phyloP scores from a whole-genome alignment of 2,888 invertebrate species.

The Limnephilus marmoratus region DNA sequence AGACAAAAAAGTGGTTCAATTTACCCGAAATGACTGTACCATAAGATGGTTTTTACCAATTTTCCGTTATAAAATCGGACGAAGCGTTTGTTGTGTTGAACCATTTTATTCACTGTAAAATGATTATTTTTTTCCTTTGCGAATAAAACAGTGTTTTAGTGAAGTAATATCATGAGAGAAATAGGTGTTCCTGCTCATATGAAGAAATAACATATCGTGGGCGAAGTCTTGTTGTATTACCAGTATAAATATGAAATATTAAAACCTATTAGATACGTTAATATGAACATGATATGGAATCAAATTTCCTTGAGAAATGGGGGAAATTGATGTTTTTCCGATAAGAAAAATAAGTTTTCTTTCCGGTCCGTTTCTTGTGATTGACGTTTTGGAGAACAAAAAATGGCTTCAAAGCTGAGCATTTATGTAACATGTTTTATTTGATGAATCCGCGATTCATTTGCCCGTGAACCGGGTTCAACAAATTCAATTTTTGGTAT shows the following conservation, averaged over 20 bases:
- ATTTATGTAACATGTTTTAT: not conserved
- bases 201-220: not conserved
- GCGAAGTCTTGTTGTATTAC: not conserved
- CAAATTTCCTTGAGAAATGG: not conserved
- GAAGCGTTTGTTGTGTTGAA: too few species aligned
- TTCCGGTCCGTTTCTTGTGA: not conserved
- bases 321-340: not conserved
- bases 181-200: not conserved
- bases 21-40: too few species aligned
- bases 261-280: not conserved
- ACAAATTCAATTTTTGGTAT: not conserved
- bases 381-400: not conserved
- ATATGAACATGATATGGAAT: not conserved
- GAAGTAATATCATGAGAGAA: not conserved
- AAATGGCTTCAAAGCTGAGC: not conserved
- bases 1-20: too few species aligned
- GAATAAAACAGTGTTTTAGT: too few species aligned
- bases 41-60: too few species aligned
- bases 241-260: not conserved
- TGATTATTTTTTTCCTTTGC: too few species aligned
- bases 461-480: not conserved
- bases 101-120: too few species aligned
- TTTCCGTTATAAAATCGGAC: too few species aligned
- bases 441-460: not conserved
- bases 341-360: not conserved